Evolutionary conservation across 30 jellyfish, hydroid and myxozoan genomes (phyloP).

Genomic region (Aurelia aurita): DNA sequence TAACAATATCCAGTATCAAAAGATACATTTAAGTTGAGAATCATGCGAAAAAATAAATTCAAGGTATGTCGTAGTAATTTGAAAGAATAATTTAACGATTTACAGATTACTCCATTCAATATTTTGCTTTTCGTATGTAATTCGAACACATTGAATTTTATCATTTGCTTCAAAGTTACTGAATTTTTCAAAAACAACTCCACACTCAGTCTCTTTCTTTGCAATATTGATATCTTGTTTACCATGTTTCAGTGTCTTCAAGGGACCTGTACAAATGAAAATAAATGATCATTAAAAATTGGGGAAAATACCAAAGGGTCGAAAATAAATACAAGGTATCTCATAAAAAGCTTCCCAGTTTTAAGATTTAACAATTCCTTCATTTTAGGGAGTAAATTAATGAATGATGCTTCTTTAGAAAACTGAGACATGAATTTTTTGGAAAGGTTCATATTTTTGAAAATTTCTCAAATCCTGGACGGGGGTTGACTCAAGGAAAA

Average conservation of each 20-base stretch:
- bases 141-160: slow-evolving; percentile 70
- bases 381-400: too few relatives aligned
- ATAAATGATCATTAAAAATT: not conserved
- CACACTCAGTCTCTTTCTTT: slow-evolving; percentile 92
- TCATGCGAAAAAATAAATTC: too few relatives aligned
- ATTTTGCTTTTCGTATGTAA: slow-evolving; percentile 60
- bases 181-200: slow-evolving; percentile 78
- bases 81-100: not conserved
- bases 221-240: slow-evolving; percentile 73
- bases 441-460: too few relatives aligned
- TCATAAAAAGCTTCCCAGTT: too few relatives aligned
- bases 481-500: too few relatives aligned
- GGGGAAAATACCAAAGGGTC: not conserved
- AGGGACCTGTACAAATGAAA: slow-evolving; percentile 67
- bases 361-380: too few relatives aligned
- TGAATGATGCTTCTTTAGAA: too few relatives aligned
- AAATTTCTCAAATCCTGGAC: too few relatives aligned
- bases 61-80: too few relatives aligned
- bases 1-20: too few relatives aligned
- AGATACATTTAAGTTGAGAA: too few relatives aligned
- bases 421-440: too few relatives aligned
- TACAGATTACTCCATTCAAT: slow-evolving; percentile 68
- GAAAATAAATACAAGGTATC: not conserved
- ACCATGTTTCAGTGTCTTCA: slow-evolving; percentile 87
- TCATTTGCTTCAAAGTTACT: slow-evolving; percentile 80